Base-by-base conservation (phyloP, 30 jellyfish, hydroid and myxozoan genomes). In the Sanderia malayensis region DNA sequence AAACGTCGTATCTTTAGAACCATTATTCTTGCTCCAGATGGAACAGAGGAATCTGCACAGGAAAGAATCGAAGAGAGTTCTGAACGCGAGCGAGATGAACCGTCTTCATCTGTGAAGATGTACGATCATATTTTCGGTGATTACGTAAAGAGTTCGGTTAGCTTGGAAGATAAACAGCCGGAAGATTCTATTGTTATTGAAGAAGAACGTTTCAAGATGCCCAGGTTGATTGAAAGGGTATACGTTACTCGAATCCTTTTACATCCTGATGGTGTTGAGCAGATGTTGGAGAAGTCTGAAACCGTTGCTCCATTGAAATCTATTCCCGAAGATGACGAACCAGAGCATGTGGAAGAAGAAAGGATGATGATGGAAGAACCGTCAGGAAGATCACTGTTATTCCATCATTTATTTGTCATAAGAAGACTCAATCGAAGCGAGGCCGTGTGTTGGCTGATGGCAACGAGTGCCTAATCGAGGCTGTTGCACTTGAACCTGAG, bases 221-320 rank as follows among this genome's bases (percentile, higher is more conserved):
- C 86, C 0, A 45, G 64, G 21, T 74, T 82, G 30, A 94, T 87
- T 4, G 96, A 87, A 44, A 79, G 91, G 70, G 94, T 87, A 29
- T 79, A 24, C 65, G 95, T 79, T 23, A 80, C 89, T 0, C 75
- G 94, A 30, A 70, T 87, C 34, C 24, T 87, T 59, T 28, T 84
- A 67, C 66, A 63, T 37, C 76, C 71, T 25, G 95, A 82, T 80
- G 97, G 97, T 49, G 66, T 58, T 28, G 93, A 81, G 55, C 82
- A 66, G n/a, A 58, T 81, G 18, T 9, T 87, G 45, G 96, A 86
- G 53, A 65, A 61, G 30, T 86, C 94, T 10, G 94, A 77, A 69
- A 69, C 89, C 11, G 81, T 86, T 20, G 73, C 62, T 0, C 96
- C 96, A 7, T n/a, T 79, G 71, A 82, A 60, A 4, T 53, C 82